These are phyloP conservation scores for Tarsius wallacei DNA, from an alignment of 2,797 vertebrate genomes.

Conservation along the genomic window DNA sequence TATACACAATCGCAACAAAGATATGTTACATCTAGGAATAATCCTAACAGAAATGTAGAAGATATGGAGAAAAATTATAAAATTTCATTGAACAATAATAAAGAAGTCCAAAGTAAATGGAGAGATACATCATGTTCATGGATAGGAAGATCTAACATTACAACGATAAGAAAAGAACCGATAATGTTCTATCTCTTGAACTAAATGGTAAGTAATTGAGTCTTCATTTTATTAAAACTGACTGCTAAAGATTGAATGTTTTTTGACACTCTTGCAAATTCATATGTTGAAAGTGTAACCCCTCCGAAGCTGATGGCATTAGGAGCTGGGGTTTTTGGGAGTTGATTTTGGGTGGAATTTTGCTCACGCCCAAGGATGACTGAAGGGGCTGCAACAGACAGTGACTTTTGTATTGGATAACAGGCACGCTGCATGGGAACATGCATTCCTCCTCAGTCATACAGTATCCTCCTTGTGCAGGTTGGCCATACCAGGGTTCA, in stretches of 20 bases:
- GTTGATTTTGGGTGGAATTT: not conserved
- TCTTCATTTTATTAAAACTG: conserved; percentile 16
- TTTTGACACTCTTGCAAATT: not conserved
- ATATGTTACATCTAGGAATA: not conserved
- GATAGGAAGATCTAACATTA: not conserved
- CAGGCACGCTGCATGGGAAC: not conserved
- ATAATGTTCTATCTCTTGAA: not conserved
- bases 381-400: not conserved
- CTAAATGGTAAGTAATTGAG: not conserved
- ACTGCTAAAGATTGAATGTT: not conserved
- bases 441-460: not conserved
- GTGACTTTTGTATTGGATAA: not conserved
- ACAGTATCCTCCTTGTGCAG: not conserved
- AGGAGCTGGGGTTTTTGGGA: not conserved
- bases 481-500: not conserved
- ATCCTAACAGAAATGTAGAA: conserved; percentile 37
- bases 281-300: not conserved
- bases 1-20: not conserved
- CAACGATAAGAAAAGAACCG: not conserved
- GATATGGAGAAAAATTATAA: not conserved
- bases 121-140: not conserved
- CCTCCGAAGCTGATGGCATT: not conserved
- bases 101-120: conserved; percentile 41
- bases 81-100: conserved; percentile 23
- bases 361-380: not conserved